A percentile compares a stretch with the other conserved stretches of the same genome.
Evolutionary conservation across 2,113 vertebrate species (phyloP).

Genomic region (Mesocricetus auratus): DNA sequence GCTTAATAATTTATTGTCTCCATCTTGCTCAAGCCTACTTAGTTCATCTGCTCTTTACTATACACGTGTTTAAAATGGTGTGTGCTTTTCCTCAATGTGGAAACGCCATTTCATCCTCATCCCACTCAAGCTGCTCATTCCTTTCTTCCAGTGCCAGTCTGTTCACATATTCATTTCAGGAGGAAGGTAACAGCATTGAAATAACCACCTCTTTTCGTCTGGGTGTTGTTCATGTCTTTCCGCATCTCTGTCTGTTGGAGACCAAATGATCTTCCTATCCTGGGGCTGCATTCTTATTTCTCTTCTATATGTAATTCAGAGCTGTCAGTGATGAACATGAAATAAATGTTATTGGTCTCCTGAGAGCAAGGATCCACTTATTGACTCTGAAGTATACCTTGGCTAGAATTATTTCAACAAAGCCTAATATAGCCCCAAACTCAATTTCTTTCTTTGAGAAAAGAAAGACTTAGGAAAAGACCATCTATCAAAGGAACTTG

Average conservation of each 20-base stretch:
- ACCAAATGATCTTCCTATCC: background rate
- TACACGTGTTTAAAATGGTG: background rate
- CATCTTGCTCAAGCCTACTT: background rate
- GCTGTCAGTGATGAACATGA: background rate
- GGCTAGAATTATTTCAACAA: conserved; percentile 16
- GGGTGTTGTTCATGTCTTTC: conserved; percentile 1
- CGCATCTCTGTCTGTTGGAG: background rate
- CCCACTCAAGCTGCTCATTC: background rate
- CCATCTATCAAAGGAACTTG: background rate
- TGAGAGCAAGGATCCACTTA: background rate
- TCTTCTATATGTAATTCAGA: background rate
- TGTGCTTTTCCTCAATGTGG: background rate
- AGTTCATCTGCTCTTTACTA: background rate
- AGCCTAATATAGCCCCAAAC: background rate
- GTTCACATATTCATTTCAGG: background rate
- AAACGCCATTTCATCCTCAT: background rate
- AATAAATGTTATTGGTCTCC: background rate
- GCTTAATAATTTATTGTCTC: background rate
- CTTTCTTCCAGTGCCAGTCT: background rate
- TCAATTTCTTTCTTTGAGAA: background rate
- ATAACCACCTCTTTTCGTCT: background rate
- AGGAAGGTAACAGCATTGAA: background rate
- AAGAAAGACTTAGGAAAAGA: background rate
- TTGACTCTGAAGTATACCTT: background rate
- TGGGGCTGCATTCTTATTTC: background rate